Percentiles rank a stretch among this genome's conserved stretches.
Evolutionary conservation across 2,113 vertebrate species (phyloP).

Genomic region (Eurypyga helias): DNA sequence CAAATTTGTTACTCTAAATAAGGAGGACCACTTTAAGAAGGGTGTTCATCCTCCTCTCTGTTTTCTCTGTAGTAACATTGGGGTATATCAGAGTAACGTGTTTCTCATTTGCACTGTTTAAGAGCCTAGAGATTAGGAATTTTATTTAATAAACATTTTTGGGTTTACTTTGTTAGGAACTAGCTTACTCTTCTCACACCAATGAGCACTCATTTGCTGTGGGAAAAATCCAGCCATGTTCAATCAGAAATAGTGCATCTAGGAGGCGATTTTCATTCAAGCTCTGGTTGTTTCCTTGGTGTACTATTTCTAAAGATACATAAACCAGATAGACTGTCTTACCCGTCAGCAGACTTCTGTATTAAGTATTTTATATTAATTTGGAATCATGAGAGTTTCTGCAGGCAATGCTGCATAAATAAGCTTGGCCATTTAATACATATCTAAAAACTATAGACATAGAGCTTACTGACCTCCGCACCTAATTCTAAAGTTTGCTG

Average conservation of each 20-base stretch:
- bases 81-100: background rate
- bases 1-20: background rate
- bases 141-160: background rate
- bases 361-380: background rate
- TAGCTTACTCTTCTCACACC: background rate
- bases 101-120: background rate
- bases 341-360: background rate
- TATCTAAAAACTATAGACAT: background rate
- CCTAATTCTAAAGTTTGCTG: background rate
- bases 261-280: background rate
- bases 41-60: background rate
- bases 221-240: background rate
- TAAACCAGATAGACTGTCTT: background rate
- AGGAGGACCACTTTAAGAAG: background rate
- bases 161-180: background rate
- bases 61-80: background rate
- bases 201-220: background rate
- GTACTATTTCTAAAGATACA: background rate
- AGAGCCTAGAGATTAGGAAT: background rate
- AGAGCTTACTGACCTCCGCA: background rate
- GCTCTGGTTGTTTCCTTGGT: background rate
- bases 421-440: background rate
- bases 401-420: background rate
- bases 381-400: background rate
- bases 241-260: background rate